Percentiles rank a stretch among this genome's conserved stretches.
These are phyloP conservation scores for Calyptommatus sinebrachiatus DNA, from an alignment of 2,113 vertebrate species.

Conservation along the genomic window DNA sequence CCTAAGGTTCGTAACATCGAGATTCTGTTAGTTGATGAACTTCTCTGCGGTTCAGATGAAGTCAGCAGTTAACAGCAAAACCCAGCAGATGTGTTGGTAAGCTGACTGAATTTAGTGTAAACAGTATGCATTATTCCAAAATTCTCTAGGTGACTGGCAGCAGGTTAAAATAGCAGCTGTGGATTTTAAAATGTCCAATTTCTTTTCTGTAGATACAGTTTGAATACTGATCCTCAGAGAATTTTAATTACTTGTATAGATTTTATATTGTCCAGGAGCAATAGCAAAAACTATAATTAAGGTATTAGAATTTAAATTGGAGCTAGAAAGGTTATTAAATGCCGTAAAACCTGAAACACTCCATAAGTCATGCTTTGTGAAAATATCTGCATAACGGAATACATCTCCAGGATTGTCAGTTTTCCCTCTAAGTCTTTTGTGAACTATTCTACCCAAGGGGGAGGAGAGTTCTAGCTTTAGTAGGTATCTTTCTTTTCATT, in stretches of 20 bases:
- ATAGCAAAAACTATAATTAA: not conserved
- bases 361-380: not conserved
- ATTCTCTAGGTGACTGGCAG: conserved; percentile 14
- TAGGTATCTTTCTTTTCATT: not conserved
- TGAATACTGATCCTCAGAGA: not conserved
- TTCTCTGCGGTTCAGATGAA: not conserved
- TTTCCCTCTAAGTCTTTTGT: not conserved
- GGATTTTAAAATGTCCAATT: not conserved
- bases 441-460: not conserved
- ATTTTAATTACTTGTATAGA: not conserved
- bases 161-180: conserved; percentile 8
- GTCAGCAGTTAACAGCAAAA: conserved; percentile 5
- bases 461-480: not conserved
- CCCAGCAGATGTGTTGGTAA: conserved; percentile 4
- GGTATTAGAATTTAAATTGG: conserved; percentile 17
- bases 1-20: not conserved
- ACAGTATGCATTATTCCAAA: conserved; percentile 20
- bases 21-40: not conserved
- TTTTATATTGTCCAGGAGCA: conserved; percentile 16
- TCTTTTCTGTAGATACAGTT: not conserved
- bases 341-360: not conserved
- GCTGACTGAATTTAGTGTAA: conserved; percentile 17
- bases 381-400: not conserved
- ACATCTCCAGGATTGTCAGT: not conserved
- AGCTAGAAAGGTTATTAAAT: not conserved